Base-by-base conservation (phyloP, 30 jellyfish, hydroid and myxozoan species). In the Nemopilema nomurai region DNA sequence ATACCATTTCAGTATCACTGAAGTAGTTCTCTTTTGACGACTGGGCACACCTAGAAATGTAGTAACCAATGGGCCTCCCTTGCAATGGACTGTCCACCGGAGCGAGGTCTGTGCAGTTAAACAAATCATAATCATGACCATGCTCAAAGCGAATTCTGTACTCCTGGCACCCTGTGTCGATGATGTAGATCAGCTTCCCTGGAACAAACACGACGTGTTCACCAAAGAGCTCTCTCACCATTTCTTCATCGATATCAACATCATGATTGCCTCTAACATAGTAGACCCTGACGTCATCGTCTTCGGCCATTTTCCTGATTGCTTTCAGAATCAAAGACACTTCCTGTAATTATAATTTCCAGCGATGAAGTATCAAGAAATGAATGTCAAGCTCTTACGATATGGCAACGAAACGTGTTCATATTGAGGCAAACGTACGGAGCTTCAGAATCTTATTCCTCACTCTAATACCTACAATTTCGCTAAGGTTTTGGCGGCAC, bases 121-220 rank as follows among this genome's bases (percentile, higher is more conserved):
- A 89, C 77, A 89, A 62, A 69, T 89, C 97, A 30, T 89, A 89
- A 28, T 89, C 97, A 67, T 89, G 97, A 4, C 97, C 97, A 89
- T 89, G 97, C 73, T 89, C 97, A 31, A 89, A 89, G 28, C 97
- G 97, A 52, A 89, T 80, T 49, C 92, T 51, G 83, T 89, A 81
- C 29, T 89, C 91, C 51, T 78, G 91, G 51, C 27, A 21, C 72
- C 97, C 97, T 31, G 84, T 89, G 87, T 81, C 74, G 74, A 89
- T 80, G 20, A 71, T 21, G 62, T 89, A 89, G 28, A 89, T 89
- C 62, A 89, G 81, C 73, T 77, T 89, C 50, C 97, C 97, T 0
- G 97, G 97, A 66, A 89, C 53, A 68, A 89, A 89, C 27, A 26
- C 64, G 67, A 82, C 93, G 23, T 89, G 73, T 21, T 69, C 67